Conservation (phyloP, 2,888 invertebrate species). For the Plusia festucae region DNA sequence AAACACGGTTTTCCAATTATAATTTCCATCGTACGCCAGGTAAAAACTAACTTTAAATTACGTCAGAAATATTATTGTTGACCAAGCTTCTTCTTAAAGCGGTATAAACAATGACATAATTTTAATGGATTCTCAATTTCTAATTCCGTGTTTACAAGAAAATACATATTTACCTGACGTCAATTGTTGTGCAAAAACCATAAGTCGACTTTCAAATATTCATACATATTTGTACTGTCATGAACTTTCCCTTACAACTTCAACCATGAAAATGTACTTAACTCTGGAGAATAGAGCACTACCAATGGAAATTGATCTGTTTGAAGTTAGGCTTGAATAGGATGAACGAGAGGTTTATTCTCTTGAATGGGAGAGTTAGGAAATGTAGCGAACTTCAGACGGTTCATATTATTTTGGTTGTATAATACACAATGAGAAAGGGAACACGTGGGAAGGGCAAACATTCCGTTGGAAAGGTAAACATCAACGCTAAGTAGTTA, state of each 20-base stretch:
- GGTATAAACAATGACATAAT: not conserved
- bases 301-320: not conserved
- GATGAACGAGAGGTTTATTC: not conserved
- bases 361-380: not conserved
- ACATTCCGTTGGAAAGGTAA: slow-evolving; percentile 63
- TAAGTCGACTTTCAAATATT: slow-evolving; percentile 14
- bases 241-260: slow-evolving; percentile 47
- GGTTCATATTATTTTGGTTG: not conserved
- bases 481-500: slow-evolving; percentile 68
- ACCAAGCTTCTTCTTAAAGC: not conserved
- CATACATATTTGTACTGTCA: slow-evolving; percentile 39
- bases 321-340: slow-evolving; percentile 1
- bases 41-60: too few species aligned
- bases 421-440: slow-evolving; percentile 61
- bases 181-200: not conserved
- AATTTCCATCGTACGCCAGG: too few species aligned
- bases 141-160: not conserved
- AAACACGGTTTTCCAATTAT: too few species aligned
- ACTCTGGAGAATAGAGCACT: slow-evolving; percentile 13
- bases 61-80: not conserved
- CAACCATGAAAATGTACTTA: slow-evolving; percentile 31
- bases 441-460: slow-evolving; percentile 76
- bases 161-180: not conserved
- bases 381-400: not conserved
- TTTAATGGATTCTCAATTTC: slow-evolving; percentile 2